phyloP scores from a whole-genome alignment of 2,888 invertebrate species.

The Mycalesis mineus region DNA sequence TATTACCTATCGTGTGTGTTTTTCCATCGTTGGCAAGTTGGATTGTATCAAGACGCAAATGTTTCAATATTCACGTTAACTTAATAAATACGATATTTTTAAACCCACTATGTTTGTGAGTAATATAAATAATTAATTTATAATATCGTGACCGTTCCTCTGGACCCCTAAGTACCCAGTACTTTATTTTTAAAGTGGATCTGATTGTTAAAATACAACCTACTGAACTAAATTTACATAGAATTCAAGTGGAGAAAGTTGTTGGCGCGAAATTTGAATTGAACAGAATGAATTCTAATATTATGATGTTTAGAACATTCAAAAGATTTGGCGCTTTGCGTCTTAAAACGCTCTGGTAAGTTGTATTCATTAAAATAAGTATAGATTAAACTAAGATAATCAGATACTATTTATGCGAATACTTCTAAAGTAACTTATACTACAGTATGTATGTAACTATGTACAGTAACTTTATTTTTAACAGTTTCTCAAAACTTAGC shows the following conservation, averaged over 20 bases:
- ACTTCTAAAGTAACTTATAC: too few species aligned
- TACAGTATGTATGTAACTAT: too few species aligned
- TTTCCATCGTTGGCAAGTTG: too few species aligned
- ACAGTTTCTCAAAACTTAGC: too few species aligned
- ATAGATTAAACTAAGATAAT: too few species aligned
- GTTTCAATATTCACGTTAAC: too few species aligned
- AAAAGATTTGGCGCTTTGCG: conserved; percentile 15
- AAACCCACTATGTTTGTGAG: neutral
- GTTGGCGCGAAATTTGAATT: conserved; percentile 25
- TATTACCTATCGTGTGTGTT: too few species aligned
- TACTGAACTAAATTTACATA: neutral
- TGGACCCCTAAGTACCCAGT: neutral
- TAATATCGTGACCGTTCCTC: neutral
- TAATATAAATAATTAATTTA: neutral
- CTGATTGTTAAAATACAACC: neutral
- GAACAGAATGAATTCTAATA: conserved; percentile 18
- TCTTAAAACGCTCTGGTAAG: conserved; percentile 17
- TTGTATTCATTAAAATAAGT: neutral
- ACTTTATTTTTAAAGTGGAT: neutral
- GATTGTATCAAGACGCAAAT: too few species aligned
- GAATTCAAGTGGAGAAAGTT: conserved; percentile 23
- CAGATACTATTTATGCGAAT: too few species aligned
- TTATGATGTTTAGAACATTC: conserved; percentile 14
- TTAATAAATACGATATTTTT: neutral
- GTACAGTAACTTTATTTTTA: too few species aligned